These are phyloP conservation scores for Passer montanus DNA, from an alignment of 2,113 vertebrate species.

Conservation along the genomic window DNA sequence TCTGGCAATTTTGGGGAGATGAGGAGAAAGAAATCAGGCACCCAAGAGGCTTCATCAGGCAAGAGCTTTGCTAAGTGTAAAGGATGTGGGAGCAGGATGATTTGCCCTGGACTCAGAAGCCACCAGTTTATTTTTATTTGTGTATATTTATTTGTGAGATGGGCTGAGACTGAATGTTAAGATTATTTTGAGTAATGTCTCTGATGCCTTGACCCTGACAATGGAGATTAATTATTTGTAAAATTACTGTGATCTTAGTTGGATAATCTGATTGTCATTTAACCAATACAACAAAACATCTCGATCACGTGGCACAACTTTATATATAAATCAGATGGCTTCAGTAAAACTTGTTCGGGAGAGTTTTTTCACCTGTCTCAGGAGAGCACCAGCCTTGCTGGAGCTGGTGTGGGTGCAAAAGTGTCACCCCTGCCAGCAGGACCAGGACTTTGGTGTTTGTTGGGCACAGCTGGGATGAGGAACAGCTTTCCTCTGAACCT, in stretches of 20 bases:
- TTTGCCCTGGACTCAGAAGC: neutral
- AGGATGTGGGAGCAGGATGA: neutral
- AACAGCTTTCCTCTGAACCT: neutral
- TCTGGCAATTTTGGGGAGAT: neutral
- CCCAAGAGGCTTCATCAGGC: neutral
- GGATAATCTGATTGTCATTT: neutral
- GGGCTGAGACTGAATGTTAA: neutral
- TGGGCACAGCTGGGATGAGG: neutral
- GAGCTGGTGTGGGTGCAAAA: neutral
- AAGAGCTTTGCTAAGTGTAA: neutral
- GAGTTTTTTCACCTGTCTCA: neutral
- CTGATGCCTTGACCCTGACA: neutral
- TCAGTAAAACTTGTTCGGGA: neutral
- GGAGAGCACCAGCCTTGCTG: neutral
- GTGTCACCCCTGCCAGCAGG: neutral
- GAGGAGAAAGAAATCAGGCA: neutral
- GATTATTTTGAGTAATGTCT: neutral
- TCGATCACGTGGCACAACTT: neutral
- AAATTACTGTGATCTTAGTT: neutral
- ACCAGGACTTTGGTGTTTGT: fast-evolving
- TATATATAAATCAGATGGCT: neutral
- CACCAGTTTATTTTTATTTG: neutral
- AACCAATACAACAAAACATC: neutral
- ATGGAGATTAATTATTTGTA: neutral
- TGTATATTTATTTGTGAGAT: neutral